A percentile compares a stretch with the other conserved stretches of the same genome.
These are phyloP conservation scores for Amphiura filiformis DNA, from an alignment of 35 echinoderm and acorn worm species.

Conservation along the genomic window DNA sequence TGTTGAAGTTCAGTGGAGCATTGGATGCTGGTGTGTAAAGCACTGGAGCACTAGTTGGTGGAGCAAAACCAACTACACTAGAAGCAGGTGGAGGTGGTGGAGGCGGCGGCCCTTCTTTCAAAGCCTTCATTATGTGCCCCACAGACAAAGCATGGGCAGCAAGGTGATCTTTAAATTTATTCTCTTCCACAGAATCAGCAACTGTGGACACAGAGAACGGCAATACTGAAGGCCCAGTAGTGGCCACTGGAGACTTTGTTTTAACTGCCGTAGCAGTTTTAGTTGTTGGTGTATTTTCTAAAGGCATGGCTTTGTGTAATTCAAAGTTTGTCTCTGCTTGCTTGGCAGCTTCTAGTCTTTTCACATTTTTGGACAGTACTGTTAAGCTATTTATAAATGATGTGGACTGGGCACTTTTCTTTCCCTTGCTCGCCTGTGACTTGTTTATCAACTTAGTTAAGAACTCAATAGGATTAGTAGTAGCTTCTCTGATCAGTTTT, in stretches of 20 bases:
- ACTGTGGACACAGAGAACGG: not conserved
- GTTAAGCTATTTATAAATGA: not conserved
- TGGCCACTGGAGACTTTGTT: not conserved
- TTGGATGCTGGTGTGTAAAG: not conserved
- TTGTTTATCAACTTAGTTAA: not conserved
- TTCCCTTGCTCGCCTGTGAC: not conserved
- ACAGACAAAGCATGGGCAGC: not conserved
- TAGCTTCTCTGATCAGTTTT: not conserved
- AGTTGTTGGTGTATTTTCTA: not conserved
- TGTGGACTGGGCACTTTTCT: not conserved
- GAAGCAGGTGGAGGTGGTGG: not conserved
- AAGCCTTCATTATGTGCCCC: not conserved
- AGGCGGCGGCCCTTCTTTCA: not conserved
- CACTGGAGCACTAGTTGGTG: not conserved
- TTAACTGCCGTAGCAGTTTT: not conserved
- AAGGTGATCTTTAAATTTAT: slow-evolving; percentile 4
- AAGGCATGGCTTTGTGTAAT: not conserved
- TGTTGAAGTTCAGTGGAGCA: not conserved
- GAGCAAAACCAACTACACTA: not conserved
- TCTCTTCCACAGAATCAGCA: not conserved
- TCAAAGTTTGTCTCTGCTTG: not conserved
- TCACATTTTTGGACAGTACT: not conserved
- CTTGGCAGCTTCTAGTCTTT: not conserved
- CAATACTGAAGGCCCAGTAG: not conserved
- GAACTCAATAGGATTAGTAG: not conserved